Evolutionary conservation across 2,113 vertebrate species (phyloP).

Genomic region (human): GRCh38 chr3:158405001-158405500

Average conservation of each 20-base stretch:
- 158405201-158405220: background rate
- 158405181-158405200: background rate
- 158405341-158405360: background rate
- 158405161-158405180: conserved; percentile 30
- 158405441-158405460: conserved; percentile 16
- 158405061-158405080: background rate
- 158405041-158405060: background rate
- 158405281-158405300: background rate
- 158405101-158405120: background rate
- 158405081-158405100: background rate
- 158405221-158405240: conserved; percentile 21
- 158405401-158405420: conserved; percentile 42
- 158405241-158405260: conserved; percentile 51
- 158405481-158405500: conserved; percentile 21
- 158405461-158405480: background rate
- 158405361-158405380: conserved; percentile 16
- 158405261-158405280: conserved; percentile 12
- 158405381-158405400: conserved; percentile 52
- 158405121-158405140: background rate
- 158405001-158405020: background rate
- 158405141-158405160: background rate
- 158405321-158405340: background rate
- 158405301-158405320: conserved; percentile 12
- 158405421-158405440: conserved; percentile 21
- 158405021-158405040: background rate